Percentiles rank a stretch among this genome's conserved stretches.
Evolutionary conservation across 2,888 invertebrate genomes (phyloP).

Genomic region (Slavum lentiscoides): DNA sequence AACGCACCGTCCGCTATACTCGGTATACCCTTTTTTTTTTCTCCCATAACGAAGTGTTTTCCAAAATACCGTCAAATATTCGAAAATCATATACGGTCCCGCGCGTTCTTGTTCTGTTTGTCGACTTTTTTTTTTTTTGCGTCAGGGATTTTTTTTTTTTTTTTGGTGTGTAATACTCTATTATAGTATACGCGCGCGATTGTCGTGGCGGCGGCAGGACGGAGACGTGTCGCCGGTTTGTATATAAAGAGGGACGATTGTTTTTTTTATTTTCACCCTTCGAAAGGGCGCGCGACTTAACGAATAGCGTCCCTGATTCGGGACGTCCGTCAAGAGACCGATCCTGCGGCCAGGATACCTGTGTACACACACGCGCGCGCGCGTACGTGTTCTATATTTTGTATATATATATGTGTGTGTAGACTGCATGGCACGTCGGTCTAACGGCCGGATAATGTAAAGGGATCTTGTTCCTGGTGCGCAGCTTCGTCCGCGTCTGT

Average conservation of each 20-base stretch:
- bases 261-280: conserved; percentile 36
- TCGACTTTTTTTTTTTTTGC: not conserved
- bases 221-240: not conserved
- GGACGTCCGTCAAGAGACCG: conserved; percentile 24
- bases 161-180: not conserved
- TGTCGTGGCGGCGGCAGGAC: not conserved
- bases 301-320: conserved; percentile 31
- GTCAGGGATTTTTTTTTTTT: not conserved
- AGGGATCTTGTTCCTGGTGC: no score
- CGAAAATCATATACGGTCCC: no score
- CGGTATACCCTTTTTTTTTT: no score
- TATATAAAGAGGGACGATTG: conserved; percentile 28
- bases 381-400: no score
- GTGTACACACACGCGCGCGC: no score
- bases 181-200: not conserved
- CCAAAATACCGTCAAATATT: no score
- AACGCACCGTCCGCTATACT: no score
- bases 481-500: no score
- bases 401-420: no score
- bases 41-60: no score
- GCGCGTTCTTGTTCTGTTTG: not conserved
- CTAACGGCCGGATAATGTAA: no score
- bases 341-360: not conserved
- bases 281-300: not conserved
- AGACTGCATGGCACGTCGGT: no score